Conservation (phyloP, 2,888 invertebrate genomes). For the Cyaniris semiargus region DNA sequence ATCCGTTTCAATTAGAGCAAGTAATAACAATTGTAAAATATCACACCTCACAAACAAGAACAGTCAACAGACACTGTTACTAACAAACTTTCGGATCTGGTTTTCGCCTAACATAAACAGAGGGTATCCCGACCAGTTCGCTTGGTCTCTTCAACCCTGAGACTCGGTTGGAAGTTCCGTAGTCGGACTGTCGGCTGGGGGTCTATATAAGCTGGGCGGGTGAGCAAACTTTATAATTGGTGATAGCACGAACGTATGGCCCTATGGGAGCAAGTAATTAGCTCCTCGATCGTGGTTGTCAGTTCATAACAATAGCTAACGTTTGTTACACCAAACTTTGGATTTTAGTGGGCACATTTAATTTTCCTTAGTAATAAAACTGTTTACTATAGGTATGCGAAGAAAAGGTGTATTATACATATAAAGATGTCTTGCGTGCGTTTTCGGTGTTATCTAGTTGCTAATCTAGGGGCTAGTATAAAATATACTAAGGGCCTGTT, state of each 20-base stretch:
- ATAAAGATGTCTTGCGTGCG: too few relatives aligned
- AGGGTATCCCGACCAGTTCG: slow-evolving; percentile 49
- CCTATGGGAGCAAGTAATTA: slow-evolving; percentile 63
- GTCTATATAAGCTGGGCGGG: slow-evolving; percentile 50
- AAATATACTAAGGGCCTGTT: too few relatives aligned
- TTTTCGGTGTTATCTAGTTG: too few relatives aligned
- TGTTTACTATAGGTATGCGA: too few relatives aligned
- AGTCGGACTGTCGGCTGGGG: slow-evolving; percentile 38
- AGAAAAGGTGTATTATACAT: too few relatives aligned
- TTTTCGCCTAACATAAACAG: slow-evolving; percentile 66
- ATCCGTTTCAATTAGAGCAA: slow-evolving; percentile 24
- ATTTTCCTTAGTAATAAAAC: not conserved
- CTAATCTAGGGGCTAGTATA: too few relatives aligned
- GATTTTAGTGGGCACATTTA: not conserved
- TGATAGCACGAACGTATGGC: slow-evolving; percentile 65
- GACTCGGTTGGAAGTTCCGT: slow-evolving; percentile 33
- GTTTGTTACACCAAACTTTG: slow-evolving; percentile 34
- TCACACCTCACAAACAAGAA: slow-evolving; percentile 52
- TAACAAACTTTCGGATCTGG: slow-evolving; percentile 68
- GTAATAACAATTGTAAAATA: slow-evolving; percentile 49
- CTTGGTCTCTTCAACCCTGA: slow-evolving; percentile 32
- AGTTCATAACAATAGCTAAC: slow-evolving; percentile 47
- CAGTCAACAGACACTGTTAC: slow-evolving; percentile 58
- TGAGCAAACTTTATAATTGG: slow-evolving; percentile 75
- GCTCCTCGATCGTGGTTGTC: slow-evolving; percentile 57